These are phyloP conservation scores for Sciurus carolinensis DNA, from an alignment of 2,797 vertebrate species.

Conservation along the genomic window DNA sequence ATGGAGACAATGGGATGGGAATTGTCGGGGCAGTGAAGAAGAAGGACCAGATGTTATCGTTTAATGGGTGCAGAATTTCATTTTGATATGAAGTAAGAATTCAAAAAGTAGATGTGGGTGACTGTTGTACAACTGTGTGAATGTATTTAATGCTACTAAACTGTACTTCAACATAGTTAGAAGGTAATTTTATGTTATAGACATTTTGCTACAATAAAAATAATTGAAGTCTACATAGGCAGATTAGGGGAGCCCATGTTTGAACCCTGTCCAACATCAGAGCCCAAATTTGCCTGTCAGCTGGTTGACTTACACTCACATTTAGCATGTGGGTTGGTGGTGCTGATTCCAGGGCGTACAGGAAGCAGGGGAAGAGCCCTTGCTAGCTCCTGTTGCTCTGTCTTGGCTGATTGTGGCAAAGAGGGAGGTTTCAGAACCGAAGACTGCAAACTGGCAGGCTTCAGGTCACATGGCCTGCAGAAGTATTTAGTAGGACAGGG, in stretches of 20 bases:
- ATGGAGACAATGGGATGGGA: not conserved
- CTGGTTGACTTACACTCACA: not conserved
- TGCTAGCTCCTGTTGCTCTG: not conserved
- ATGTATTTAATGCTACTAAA: not conserved
- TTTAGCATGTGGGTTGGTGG: too few relatives aligned
- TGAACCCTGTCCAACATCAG: not conserved
- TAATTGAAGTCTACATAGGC: not conserved
- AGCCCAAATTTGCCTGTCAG: not conserved
- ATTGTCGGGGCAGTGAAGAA: not conserved
- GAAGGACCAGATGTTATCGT: not conserved
- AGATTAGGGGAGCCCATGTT: not conserved
- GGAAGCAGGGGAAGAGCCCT: not conserved
- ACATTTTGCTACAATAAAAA: slow-evolving; percentile 22
- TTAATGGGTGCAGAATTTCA: not conserved
- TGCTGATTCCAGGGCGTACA: not conserved
- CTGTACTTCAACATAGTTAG: not conserved
- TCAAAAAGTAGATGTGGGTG: not conserved
- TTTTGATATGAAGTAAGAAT: not conserved
- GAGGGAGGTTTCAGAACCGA: not conserved
- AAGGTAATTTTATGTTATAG: not conserved
- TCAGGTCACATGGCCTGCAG: not conserved
- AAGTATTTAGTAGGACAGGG: not conserved
- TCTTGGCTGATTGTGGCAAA: not conserved
- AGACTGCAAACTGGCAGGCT: not conserved
- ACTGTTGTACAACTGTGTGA: not conserved